Evolutionary conservation across 2,113 vertebrate genomes (phyloP), one percentile per base, ranked within the genome.

Genomic region (Bucco capensis): DNA sequence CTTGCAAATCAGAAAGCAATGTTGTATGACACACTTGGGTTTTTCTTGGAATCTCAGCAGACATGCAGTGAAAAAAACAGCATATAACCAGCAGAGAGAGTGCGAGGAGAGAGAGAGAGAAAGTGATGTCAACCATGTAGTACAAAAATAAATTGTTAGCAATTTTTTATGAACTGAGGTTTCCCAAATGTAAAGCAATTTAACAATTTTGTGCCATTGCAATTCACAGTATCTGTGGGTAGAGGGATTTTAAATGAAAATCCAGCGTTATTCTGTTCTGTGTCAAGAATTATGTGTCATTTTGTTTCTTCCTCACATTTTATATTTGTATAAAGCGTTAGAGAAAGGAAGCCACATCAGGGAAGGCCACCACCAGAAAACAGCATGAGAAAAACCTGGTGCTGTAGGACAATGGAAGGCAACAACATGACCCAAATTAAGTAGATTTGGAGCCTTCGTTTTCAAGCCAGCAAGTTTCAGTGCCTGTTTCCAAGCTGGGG

Each of bases 1-100:
- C 92, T 96, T 96, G 90, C 91, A 97, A 94, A 96, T 96, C 89
- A 96, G 93, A 96, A 96, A 94, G 92, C 90, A 95, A 92, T 88
- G 95, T 93, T 97, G 94, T 95, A 94, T 95, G 93, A 94, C 93
- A 95, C 93, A 92, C 92, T 94, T 96, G 96, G 94, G 82, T 91
- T 93, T 96, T 96, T 92, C 95, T 72, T 86, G 82, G 93, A 96
- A 94, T 94, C 94, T 96, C 94, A 96, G 83, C 87, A 94, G 92
- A 92, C 80, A 88, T 33, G 72, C 49, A 86, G 66, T 73, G 81
- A 35, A 90, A 86, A 83, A 93, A 51, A 0, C n/a, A 91, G 58
- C 60, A 46, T 57, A 89, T 30, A 92, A 93, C 58, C 89, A 93
- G 82, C 58, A 89, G 58, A 89, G 71, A 93, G 54, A 92, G 58